Evolutionary conservation across 23 tunicate species (phyloP), one percentile per base, ranked within the genome.

Genomic region (Halocynthia roretzi): DNA sequence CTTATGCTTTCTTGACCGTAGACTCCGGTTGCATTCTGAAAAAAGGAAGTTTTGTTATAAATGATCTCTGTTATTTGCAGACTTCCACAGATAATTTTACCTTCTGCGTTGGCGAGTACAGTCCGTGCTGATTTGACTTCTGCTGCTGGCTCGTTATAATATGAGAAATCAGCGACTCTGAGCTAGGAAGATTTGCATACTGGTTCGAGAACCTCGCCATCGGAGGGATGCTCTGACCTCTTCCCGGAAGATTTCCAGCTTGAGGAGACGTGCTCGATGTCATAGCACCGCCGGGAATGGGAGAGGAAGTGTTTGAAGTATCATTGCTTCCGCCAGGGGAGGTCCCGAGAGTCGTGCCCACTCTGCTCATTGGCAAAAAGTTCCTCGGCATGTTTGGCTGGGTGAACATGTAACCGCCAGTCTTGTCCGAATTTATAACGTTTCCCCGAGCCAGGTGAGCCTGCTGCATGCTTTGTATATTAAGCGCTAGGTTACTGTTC

Each of bases 291-390:
- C 88, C 7, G 8, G 84, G 87, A 15, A 84, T 78, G 40, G 95
- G 87, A 8, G 95, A 88, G 4, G 95, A 78, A 18, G 95, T 80
- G 77, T 84, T 76, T 17, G 95, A 83, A 10, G 95, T 83, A 55
- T 88, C 69, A 72, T 80, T 88, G 76, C 84, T 83, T 53, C 86
- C 95, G 21, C 80, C 93, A 10, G 75, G 75, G 1, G 75, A 70
- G 8, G 75, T n/a, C 5, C 55, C 75, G 31, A 19, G 54, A 20
- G 75, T 6, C n/a, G 55, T 62, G 2, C 62, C 62, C 20, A 40
- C 71, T 14, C 77, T 61, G 19, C 15, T 49, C 53, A 23, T 12
- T n/a, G 81, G 75, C 20, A 77, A 77, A 8, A 77, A 18, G 50
- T 77, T 77, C 40, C 81, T 66, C 17, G 71, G 71, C 10, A 31